Base-by-base conservation (phyloP, 2,888 invertebrate genomes). In the Seira ritae region DNA sequence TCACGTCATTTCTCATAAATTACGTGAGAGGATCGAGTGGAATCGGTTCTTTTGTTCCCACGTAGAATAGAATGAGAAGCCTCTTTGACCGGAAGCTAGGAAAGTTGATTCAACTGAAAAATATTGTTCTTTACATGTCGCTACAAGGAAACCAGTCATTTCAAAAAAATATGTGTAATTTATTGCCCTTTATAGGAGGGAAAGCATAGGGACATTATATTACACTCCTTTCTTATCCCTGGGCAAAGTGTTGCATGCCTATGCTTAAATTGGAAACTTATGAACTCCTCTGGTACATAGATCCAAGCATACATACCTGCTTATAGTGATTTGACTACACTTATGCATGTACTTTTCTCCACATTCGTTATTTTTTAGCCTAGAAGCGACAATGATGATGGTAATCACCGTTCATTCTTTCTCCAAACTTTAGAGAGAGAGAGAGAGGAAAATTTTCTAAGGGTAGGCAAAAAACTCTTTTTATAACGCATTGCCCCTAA, bases 101-200 rank as follows among this genome's bases (percentile, higher is more conserved):
- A 78, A 83, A 77, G 82, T 83, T 83, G 82, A 83, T 83, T 83
- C 73, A 46, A 78, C 55, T 62, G 68, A 76, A 75, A 80, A 70
- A 73, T 19, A 76, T 6, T 4, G 31, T 66, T 19, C 67, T 66
- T 67, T 75, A 12, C 6, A 42, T 42, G 66, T 75, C 46, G 23
- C 67, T 67, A 22, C 4, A 68, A 67, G 68, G 20, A 24, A 67
- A 67, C 15, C 46, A 31, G 23, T 83, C 73, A 10, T 67, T 72
- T 60, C 23, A n/a, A n/a, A 75, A 65, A 82, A 72, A 70, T 69
- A 77, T 70, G 31, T 68, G 77, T 78, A 83, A 83, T 83, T 83
- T 83, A 83, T 83, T 78, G 68, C 65, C 12, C 42, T 42, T 42
- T 12, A 8, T 6, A 42, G 12, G 42, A 42, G 6, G 42, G 42